Evolutionary conservation across 2,888 invertebrate genomes (phyloP), one percentile per base, ranked within the genome.

Genomic region (Rhagonycha fulva): DNA sequence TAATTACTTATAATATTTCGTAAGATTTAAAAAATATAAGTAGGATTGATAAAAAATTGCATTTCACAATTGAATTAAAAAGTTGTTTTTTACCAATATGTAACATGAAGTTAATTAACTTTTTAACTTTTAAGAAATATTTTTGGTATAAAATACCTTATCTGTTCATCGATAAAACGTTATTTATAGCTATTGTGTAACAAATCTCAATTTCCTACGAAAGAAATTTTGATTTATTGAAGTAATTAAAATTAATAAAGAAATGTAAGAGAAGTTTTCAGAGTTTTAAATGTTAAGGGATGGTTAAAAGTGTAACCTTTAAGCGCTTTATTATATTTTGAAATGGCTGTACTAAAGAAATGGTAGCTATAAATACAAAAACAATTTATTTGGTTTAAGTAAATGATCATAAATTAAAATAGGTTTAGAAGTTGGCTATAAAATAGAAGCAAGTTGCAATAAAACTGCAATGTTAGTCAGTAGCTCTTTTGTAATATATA

Each of bases 401-500:
- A 72, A 72, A 72, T 72, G 72, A 72, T 68, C 68, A 72, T 72
- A 72, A 72, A 72, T 72, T 72, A 72, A 72, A 72, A 72, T 72
- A 72, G 68, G 72, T 72, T 72, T 72, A 72, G 68, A 72, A 72
- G 68, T 72, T 72, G 61, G 68, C 72, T 62, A 72, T 72, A 72
- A 72, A 72, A 30, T 23, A 72, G 68, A 14, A 62, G 68, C 68
- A 72, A 72, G 70, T 67, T 74, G 78, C 68, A 78, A 78, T 78
- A 78, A 78, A 78, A 78, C 74, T 78, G 70, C 71, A 63, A 68
- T 70, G 66, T 76, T 68, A 74, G 72, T 66, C 78, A 72, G 70
- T 70, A 67, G 76, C 70, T 63, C 47, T 63, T 74, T 76, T 69
- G 76, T 76, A 76, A 78, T 75, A 74, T 78, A 76, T 78, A 78